These are phyloP conservation scores for Polia nebulosa DNA, from an alignment of 2,888 invertebrate genomes.

Conservation along the genomic window DNA sequence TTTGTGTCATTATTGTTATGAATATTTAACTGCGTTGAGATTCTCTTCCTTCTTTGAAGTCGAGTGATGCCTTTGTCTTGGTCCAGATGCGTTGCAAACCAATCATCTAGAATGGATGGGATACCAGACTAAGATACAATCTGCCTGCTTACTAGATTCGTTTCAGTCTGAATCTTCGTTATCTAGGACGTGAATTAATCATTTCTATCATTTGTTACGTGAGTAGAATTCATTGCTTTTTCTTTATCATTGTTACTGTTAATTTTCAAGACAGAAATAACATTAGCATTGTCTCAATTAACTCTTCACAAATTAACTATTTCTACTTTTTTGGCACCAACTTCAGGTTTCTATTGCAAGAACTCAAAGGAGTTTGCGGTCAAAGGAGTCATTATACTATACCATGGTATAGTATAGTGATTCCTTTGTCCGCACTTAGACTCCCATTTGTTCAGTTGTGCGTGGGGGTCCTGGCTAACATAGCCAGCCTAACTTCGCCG, in stretches of 20 bases:
- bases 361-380: too few relatives aligned
- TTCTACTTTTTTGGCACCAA: background rate
- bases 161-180: background rate
- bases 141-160: conserved; percentile 6
- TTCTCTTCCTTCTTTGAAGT: background rate
- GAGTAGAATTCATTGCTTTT: background rate
- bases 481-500: too few relatives aligned
- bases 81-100: conserved; percentile 1
- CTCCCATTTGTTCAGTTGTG: too few relatives aligned
- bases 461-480: too few relatives aligned
- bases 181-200: conserved; percentile 3
- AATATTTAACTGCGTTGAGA: conserved; percentile 10
- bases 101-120: conserved; percentile 33
- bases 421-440: too few relatives aligned
- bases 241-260: background rate
- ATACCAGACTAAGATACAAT: background rate
- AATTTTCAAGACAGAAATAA: background rate
- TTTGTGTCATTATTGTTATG: background rate
- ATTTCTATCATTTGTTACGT: background rate
- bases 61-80: conserved; percentile 1
- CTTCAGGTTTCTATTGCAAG: too few relatives aligned
- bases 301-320: background rate
- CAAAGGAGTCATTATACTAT: too few relatives aligned
- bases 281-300: background rate
- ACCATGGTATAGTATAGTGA: too few relatives aligned